Evolutionary conservation across 2,113 vertebrate genomes (phyloP).

Genomic region (Gobio gobio): DNA sequence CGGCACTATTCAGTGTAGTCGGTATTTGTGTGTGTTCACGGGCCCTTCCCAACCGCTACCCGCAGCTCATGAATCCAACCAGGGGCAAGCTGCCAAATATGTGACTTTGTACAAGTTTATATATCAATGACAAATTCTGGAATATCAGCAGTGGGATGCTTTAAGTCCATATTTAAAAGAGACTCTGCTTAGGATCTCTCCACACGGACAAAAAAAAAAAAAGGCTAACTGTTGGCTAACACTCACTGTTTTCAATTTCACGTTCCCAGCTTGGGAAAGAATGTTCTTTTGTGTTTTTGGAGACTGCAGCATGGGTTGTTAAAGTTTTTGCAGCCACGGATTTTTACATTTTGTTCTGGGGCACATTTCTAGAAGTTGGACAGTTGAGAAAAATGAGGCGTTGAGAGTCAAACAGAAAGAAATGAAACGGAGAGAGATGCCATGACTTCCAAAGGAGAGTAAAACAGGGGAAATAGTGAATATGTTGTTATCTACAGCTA

Average conservation of each 20-base stretch:
- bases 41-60: slow-evolving; percentile 14
- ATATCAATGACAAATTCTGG: slow-evolving; percentile 33
- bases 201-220: slow-evolving; percentile 3
- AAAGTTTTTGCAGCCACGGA: slow-evolving; percentile 14
- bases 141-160: slow-evolving; percentile 22
- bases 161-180: slow-evolving; percentile 29
- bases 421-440: not conserved
- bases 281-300: slow-evolving; percentile 48
- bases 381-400: not conserved
- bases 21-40: not conserved
- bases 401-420: not conserved
- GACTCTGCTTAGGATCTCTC: slow-evolving; percentile 37
- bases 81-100: slow-evolving; percentile 35
- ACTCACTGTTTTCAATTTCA: slow-evolving; percentile 53
- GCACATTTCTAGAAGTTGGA: slow-evolving; percentile 12
- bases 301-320: slow-evolving; percentile 43
- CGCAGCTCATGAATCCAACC: slow-evolving; percentile 18
- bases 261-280: slow-evolving; percentile 54
- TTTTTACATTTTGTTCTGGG: slow-evolving; percentile 34
- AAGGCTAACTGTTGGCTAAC: slow-evolving; percentile 6
- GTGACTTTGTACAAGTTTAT: slow-evolving; percentile 34
- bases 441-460: not conserved
- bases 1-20: not conserved
- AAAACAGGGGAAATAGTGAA: not conserved
- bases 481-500: not conserved